Base-by-base conservation (phyloP, 1,140 invertebrate genomes). In the Macrotrachela quadricornifera region DNA sequence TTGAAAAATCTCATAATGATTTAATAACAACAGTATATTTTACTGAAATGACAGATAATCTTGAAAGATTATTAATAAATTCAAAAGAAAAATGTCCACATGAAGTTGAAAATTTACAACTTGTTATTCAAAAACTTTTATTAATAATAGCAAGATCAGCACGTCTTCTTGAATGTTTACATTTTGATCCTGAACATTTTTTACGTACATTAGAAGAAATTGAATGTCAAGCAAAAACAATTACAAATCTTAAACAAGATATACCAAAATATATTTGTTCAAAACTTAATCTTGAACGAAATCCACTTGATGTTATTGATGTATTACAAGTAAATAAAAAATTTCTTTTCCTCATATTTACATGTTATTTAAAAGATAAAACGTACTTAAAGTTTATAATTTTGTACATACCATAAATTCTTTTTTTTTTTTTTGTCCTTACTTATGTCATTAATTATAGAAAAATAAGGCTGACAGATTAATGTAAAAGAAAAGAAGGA, bases 131-230 rank as follows among this genome's bases (percentile, higher is more conserved):
- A 65, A 85, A 90, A 65, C 71, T 97, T 10, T 71, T 95, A 14
- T 70, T 97, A 50, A 88, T 95, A 56, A 86, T 97, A 64, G 92
- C 88, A n/a, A 74, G 92, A 49, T 88, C 92, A 43, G 91, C 92
- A 10, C 74, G 92, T 13, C 73, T 99, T 15, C 74, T 99, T 4
- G 92, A 97, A 68, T 97, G 92, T 63, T 74, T 99, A 56, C 91
- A 99, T 74, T 99, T 97, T 72, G 90, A 99, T 74, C 92, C 92
- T 3, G 87, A 95, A 69, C 83, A 95, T 64, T 99, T 97, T 74
- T 96, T 96, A 71, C 80, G 90, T 64, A 74, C 96, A 46, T 72
- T 97, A n/a, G 91, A 96, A 65, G 87, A 85, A 57, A 90, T 90
- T 0, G 92, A 99, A 73, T 90, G 90, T 8, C 85, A 95, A 66